A percentile compares a stretch with the other conserved stretches of the same genome.
Evolutionary conservation across 64 coral and sea anemone species (phyloP).

Genomic region (Pocillopora damicornis): DNA sequence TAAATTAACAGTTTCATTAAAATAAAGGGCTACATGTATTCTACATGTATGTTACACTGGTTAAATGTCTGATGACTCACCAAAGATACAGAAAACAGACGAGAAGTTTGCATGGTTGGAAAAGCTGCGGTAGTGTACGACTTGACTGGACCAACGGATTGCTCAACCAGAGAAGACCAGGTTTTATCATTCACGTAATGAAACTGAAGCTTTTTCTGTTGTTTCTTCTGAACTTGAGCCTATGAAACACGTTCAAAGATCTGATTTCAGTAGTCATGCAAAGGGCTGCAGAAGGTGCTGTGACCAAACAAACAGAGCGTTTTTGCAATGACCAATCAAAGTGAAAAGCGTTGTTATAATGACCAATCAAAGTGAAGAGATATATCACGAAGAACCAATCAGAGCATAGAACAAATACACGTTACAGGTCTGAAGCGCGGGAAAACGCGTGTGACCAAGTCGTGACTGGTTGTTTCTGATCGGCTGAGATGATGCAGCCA

Average conservation of each 20-base stretch:
- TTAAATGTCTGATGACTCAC: neutral
- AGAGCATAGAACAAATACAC: too few relatives aligned
- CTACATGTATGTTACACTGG: too few relatives aligned
- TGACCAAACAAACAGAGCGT: neutral
- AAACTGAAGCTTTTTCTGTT: slow-evolving; percentile 12
- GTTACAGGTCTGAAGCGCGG: too few relatives aligned
- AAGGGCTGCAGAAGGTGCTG: neutral
- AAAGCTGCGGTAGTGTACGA: neutral
- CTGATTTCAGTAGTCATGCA: neutral
- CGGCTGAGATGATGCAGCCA: too few relatives aligned
- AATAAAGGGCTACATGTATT: too few relatives aligned
- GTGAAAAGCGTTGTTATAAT: neutral
- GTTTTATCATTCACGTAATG: slow-evolving; percentile 54
- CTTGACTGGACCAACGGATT: slow-evolving; percentile 34
- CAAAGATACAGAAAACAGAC: slow-evolving; percentile 37
- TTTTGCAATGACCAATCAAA: neutral
- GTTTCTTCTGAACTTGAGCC: neutral
- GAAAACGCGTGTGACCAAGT: too few relatives aligned
- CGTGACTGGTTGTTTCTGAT: too few relatives aligned
- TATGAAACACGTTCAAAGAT: neutral
- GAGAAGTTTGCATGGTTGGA: slow-evolving; percentile 1
- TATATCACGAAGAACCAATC: too few relatives aligned
- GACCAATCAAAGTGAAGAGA: too few relatives aligned
- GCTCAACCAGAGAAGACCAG: slow-evolving; percentile 69
- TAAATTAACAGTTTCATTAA: too few relatives aligned